Conservation (phyloP, 2,888 invertebrate species). For the Oxyteleia sp. region DNA sequence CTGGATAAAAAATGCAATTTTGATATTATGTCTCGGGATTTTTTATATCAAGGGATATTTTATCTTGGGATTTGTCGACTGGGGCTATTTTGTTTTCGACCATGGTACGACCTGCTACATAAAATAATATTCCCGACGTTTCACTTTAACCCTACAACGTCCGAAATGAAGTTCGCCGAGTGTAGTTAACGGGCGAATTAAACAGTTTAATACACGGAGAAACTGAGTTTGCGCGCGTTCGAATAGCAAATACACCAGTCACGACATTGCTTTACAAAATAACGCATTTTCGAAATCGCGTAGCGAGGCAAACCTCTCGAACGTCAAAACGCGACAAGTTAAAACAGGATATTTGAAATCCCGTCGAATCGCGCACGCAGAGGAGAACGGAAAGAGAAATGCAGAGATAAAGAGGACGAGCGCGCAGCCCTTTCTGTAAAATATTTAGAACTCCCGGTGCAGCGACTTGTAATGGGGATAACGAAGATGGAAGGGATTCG, state of each 20-base stretch:
- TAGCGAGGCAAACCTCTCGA: constrained; percentile 1
- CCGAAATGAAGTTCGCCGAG: too few species aligned
- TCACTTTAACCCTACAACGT: too few species aligned
- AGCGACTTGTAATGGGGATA: constrained; percentile 79
- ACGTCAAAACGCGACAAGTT: constrained; percentile 33
- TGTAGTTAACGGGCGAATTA: constrained; percentile 1
- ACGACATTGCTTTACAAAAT: constrained; percentile 35
- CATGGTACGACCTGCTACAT: too few species aligned
- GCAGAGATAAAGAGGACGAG: constrained; percentile 43
- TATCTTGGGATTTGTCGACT: too few species aligned
- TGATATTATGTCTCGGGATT: too few species aligned
- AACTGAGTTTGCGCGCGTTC: constrained; percentile 6
- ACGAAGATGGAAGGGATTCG: constrained; percentile 80
- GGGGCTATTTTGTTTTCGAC: too few species aligned
- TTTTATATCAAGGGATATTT: too few species aligned
- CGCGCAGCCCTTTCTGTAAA: constrained; percentile 69
- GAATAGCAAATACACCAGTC: constrained; percentile 45
- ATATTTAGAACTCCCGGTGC: constrained; percentile 77
- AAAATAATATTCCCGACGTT: too few species aligned
- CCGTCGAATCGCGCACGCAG: constrained; percentile 50
- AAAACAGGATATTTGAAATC: constrained; percentile 62
- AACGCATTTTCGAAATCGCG: constrained; percentile 42
- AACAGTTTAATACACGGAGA: background rate
- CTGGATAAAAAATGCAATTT: too few species aligned
- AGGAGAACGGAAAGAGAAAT: constrained; percentile 42